Base-by-base conservation (phyloP, 2,113 vertebrate species). In the Acanthisitta chloris region DNA sequence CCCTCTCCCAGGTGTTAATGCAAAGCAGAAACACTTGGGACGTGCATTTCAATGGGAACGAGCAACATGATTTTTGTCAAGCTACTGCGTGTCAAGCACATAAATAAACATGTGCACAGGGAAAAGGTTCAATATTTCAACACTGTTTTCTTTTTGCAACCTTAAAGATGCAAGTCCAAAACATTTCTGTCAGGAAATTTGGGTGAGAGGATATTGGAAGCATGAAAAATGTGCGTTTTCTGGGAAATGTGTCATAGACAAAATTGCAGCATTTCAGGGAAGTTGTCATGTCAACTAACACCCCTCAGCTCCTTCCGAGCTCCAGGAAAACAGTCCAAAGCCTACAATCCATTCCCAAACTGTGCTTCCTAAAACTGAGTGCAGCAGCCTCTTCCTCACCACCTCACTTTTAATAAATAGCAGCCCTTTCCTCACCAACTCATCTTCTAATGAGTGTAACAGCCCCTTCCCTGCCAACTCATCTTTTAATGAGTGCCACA, bases 291-390 rank as follows among this genome's bases (percentile, higher is more conserved):
- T 51, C 74, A 69, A 55, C 6, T 6, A 16, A 5, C 28, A 61
- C 45, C 58, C 43, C 38, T 38, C n/a, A 9, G 33, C 3, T 71
- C 26, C 23, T 55, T 17, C 2, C 3, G n/a, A 69, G 57, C 31
- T 45, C 21, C 2, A 38, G 33, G n/a, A 40, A 10, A 38, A 14
- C 2, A 14, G 5, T 2, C 8, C 10, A 3, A 12, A 45, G 31
- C 15, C n/a, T n/a, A n/a, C 54, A 82, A 14, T 12, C 6, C 6
- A 6, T 11, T 31, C 26, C 55, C 25, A 11, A 17, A 46, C 10
- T 1, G 0, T 3, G 14, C 21, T n/a, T n/a, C 49, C 48, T 42
- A 5, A 25, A 13, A 6, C 42, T 3, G 28, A 12, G 14, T 1
- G 8, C 31, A 3, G 10, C 17, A 28, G 13, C 15, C 51, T 34